Evolutionary conservation across 2,888 invertebrate genomes (phyloP), one percentile per base, ranked within the genome.

Genomic region (Acrobasis suavella): DNA sequence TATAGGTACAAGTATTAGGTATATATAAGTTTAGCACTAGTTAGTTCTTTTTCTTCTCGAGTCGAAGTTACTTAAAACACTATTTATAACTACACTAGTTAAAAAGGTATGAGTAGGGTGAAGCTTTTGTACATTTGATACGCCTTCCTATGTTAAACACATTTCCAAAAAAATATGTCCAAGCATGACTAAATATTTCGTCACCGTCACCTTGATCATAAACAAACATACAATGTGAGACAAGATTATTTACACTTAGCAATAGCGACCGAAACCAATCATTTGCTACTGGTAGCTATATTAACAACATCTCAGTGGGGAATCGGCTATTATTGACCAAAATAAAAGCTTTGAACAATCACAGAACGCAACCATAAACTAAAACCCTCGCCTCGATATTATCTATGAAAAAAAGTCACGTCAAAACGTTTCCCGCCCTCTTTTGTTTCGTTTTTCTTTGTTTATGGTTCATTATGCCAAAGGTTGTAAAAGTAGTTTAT

Each of bases 201-300:
- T 81, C 78, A 80, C 75, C 73, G 71, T 71, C 73, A 75, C 72
- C 72, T 74, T 75, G 65, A 74, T 75, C 69, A 76, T 72, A 69
- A 72, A 73, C 70, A 71, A 62, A 55, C 50, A 67, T 66, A 82
- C 72, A 77, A 74, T 69, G 66, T 64, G 64, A 67, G 64, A 80
- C 76, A 79, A 86, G 79, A 87, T 89, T 89, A 91, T 91, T 89
- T 89, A 90, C 86, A 86, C 82, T 78, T 78, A 77, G 73, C 70
- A 86, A 89, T 83, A 71, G 84, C 78, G 64, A 87, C 90, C 90
- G 89, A 89, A 85, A 82, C 89, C 82, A 91, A 91, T 91, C 74
- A 90, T 89, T 84, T 82, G 91, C 91, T 91, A 91, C 91, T 76
- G 89, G 88, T 84, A 82, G 81, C 82, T 67, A 72, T 72, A 81